These are phyloP conservation scores for Bambusicola thoracicus DNA, from an alignment of 2,113 vertebrate species.

Conservation along the genomic window DNA sequence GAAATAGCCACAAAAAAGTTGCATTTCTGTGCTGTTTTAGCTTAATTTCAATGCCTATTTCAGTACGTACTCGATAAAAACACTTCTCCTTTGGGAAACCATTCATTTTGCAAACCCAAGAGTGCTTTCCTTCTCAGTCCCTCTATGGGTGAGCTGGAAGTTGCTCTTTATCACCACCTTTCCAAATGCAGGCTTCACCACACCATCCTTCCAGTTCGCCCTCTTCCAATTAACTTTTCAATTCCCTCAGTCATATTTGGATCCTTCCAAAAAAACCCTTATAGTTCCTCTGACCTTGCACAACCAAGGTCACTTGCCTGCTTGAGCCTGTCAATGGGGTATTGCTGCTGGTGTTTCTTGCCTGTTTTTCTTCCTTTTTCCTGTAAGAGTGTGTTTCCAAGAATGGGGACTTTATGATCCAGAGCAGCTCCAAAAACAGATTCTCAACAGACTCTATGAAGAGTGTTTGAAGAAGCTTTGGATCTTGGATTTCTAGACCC, in stretches of 20 bases:
- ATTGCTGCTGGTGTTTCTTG: neutral
- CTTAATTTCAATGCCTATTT: neutral
- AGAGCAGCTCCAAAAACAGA: neutral
- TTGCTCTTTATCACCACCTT: neutral
- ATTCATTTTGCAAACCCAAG: accelerated
- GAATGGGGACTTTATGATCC: neutral
- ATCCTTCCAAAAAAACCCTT: neutral
- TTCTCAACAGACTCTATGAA: neutral
- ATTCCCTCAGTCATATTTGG: neutral
- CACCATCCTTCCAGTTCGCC: neutral
- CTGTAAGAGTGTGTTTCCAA: neutral
- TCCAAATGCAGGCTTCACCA: neutral
- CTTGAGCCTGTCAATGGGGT: neutral
- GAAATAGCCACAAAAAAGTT: neutral
- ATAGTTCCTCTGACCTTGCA: neutral
- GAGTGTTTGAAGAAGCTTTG: neutral
- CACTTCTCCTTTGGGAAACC: neutral
- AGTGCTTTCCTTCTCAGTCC: neutral
- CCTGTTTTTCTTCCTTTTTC: neutral
- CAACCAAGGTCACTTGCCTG: neutral
- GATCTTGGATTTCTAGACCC: neutral
- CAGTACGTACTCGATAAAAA: neutral
- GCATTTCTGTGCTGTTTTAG: neutral
- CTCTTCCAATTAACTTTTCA: neutral
- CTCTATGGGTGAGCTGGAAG: neutral